phyloP scores from a whole-genome alignment of 2,888 invertebrate genomes.

The Frankliniella intonsa region DNA sequence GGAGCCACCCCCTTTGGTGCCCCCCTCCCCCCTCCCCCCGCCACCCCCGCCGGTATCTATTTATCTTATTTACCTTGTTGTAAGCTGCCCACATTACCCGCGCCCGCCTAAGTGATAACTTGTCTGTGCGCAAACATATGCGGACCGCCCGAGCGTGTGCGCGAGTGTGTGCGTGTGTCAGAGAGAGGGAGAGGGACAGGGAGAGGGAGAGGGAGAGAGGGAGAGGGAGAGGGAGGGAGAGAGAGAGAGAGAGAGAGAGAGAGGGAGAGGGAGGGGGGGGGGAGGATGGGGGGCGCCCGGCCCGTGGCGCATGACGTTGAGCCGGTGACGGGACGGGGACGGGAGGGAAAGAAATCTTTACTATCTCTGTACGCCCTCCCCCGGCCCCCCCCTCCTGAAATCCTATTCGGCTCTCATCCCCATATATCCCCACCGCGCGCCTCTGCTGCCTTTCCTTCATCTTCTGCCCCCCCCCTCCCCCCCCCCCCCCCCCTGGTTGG shows the following conservation, averaged over 20 bases:
- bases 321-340: neutral
- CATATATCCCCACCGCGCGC: neutral
- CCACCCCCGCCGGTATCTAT: neutral
- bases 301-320: too few species aligned
- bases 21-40: neutral
- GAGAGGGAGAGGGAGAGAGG: neutral
- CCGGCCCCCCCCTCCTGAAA: neutral
- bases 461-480: neutral
- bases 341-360: neutral
- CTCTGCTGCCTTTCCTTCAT: too few species aligned
- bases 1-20: too few species aligned
- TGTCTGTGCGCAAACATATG: neutral
- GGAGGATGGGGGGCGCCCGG: too few species aligned
- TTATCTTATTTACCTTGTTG: constrained; percentile 25
- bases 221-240: neutral
- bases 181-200: neutral
- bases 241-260: neutral
- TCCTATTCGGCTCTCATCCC: too few species aligned
- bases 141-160: too few species aligned
- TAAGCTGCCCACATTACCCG: constrained; percentile 2
- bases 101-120: constrained; percentile 1
- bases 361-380: neutral
- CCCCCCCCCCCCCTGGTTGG: neutral
- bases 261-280: neutral
- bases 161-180: too few species aligned